Percentiles rank a stretch among this genome's conserved stretches.
Conservation (phyloP, 37 sponge, comb jelly and placozoan genomes). For the Cliona cf. orientalis region DNA sequence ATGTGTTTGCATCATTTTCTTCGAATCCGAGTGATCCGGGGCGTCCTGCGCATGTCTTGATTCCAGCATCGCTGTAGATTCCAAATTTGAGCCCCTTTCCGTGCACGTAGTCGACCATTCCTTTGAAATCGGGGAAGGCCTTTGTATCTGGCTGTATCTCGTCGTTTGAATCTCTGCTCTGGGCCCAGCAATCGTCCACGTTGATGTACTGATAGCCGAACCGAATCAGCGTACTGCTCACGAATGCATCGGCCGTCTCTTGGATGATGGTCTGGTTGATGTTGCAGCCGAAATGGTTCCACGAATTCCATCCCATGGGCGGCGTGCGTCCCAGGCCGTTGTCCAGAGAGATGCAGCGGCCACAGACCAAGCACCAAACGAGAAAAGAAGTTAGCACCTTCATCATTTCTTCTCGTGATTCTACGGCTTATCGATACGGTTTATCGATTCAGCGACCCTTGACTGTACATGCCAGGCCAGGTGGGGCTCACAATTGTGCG, state of each 20-base stretch:
- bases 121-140: conserved; percentile 77
- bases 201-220: conserved; percentile 84
- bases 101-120: conserved; percentile 79
- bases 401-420: too few species aligned
- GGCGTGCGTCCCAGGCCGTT: conserved; percentile 80
- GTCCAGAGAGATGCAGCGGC: too few species aligned
- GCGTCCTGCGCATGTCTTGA: conserved; percentile 68
- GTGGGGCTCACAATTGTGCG: neutral
- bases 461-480: neutral
- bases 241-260: conserved; percentile 64
- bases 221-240: conserved; percentile 37
- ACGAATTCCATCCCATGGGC: conserved; percentile 91
- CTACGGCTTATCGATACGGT: neutral
- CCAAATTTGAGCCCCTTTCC: conserved; percentile 79
- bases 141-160: conserved; percentile 58
- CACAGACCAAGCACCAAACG: neutral
- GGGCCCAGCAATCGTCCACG: conserved; percentile 88
- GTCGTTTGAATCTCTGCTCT: conserved; percentile 35
- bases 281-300: conserved; percentile 79
- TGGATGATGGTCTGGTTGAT: conserved; percentile 56
- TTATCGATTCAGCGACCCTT: neutral
- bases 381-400: neutral
- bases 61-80: conserved; percentile 87
- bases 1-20: conserved; percentile 60
- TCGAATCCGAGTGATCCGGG: conserved; percentile 81